Base-by-base conservation (phyloP, 2,113 vertebrate genomes). In the Hippocampus barbouri region DNA sequence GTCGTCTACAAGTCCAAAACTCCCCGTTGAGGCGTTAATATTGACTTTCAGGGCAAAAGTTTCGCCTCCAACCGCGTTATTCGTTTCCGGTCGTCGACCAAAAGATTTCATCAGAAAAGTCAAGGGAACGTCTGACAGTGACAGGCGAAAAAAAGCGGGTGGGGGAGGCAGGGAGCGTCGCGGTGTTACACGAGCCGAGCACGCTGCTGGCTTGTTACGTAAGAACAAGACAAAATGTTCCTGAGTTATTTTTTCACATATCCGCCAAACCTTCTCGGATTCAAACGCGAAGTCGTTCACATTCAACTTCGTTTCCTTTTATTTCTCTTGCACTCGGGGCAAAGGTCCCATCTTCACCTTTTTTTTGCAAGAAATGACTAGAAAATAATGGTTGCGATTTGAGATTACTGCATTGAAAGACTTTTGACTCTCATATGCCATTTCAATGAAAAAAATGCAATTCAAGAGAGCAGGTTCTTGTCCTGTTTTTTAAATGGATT, bases 31-130 rank as follows among this genome's bases (percentile, higher is more conserved):
- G 23, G 3, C 14, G 3, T 25, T 16, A 59, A 66, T 25, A 45
- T 25, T 16, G 57, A 0, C 8, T 3, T 21, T 1, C 12, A 18
- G 14, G 56, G 23, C 11, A 0, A 5, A 8, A 4, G 5, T 68
- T 68, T 12, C 0, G 1, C 40, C 60, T 63, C 59, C 11, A 40
- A 73, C 0, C 47, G 45, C n/a, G 38, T 23, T 59, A 72, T 51
- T 56, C 18, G 40, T 25, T 66, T 74, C 60, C 61, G 69, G 66
- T 11, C 56, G 69, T 65, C 23, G 3, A 57, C n/a, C 14, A 30
- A 10, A 66, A 69, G 86, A 91, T 93, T 92, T 91, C 92, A 91
- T 93, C 91, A 93, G 91, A 92, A 27, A 79, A 89, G 2, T 20
- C 18, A 9, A 85, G 86, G 86, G 86, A 87, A 59, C 69, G 85